phyloP scores from a whole-genome alignment of 2,888 invertebrate species.

The Strigamia maritima region DNA sequence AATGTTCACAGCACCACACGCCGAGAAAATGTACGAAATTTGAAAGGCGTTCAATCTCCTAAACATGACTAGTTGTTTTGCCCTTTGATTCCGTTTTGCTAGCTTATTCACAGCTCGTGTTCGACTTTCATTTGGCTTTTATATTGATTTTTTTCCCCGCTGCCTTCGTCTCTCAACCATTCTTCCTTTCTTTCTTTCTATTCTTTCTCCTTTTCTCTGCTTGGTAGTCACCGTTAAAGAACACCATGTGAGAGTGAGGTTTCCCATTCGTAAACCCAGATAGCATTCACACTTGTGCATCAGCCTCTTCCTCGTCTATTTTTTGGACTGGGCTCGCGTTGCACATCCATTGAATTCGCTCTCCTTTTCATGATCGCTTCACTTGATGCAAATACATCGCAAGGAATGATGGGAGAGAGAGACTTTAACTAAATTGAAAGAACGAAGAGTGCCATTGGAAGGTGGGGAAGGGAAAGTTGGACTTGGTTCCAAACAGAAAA shows the following conservation, averaged over 20 bases:
- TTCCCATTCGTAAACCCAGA: conserved; percentile 10
- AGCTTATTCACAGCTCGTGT: conserved; percentile 10
- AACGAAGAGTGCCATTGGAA: not conserved
- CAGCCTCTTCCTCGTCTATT: conserved; percentile 10
- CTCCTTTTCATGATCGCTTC: conserved; percentile 15
- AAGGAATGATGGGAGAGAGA: not conserved
- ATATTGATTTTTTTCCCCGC: conserved; percentile 3
- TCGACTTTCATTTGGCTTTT: conserved; percentile 10
- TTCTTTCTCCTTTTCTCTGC: conserved; percentile 5
- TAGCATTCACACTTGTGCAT: conserved; percentile 15
- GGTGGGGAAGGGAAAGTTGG: not conserved
- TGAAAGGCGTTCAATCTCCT: not conserved
- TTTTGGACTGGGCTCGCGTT: conserved; percentile 15
- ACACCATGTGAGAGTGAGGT: conserved; percentile 15
- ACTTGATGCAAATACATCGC: not conserved
- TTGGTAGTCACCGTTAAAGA: conserved; percentile 10
- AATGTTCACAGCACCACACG: not conserved
- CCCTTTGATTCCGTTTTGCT: conserved; percentile 1
- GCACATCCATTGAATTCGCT: conserved; percentile 10
- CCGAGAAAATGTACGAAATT: not conserved
- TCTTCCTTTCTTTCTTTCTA: not conserved
- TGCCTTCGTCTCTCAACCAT: not conserved
- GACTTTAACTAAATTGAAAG: conserved; percentile 10
- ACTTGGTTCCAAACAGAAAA: conserved; percentile 1
- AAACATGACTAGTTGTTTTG: not conserved